Conservation (phyloP, 2,888 invertebrate species). For the Aricia artaxerxes region DNA sequence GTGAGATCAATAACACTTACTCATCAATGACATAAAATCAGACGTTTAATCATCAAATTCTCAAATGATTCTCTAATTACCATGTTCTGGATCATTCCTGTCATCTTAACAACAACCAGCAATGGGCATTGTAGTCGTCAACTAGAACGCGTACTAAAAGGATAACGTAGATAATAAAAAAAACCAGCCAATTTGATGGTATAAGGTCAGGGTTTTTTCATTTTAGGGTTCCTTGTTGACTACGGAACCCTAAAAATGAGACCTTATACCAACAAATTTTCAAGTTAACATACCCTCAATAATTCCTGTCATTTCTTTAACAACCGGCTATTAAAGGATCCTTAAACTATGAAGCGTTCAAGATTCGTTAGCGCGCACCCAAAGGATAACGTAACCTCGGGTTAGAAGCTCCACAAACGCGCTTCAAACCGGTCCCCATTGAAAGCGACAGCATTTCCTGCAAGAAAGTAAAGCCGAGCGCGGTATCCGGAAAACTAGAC, state of each 20-base stretch:
- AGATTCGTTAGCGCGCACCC: neutral
- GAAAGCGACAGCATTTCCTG: constrained; percentile 79
- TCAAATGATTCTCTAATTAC: neutral
- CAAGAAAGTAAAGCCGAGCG: constrained; percentile 76
- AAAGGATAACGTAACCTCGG: constrained; percentile 36
- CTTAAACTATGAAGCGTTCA: neutral
- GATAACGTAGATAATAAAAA: neutral
- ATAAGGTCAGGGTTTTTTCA: no score
- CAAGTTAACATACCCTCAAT: neutral
- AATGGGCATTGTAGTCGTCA: no score
- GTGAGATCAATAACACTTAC: neutral
- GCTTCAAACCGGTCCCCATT: constrained; percentile 71
- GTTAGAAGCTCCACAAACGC: constrained; percentile 51
- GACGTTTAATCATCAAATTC: neutral
- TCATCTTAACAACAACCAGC: neutral
- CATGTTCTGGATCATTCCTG: neutral
- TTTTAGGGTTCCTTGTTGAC: no score
- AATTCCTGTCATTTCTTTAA: neutral
- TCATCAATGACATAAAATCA: neutral
- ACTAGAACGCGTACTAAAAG: neutral
- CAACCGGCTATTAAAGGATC: no score
- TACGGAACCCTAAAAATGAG: neutral
- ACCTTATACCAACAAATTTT: neutral
- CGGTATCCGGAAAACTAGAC: constrained; percentile 60
- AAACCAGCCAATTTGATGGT: no score